Percentiles rank a stretch among this genome's conserved stretches.
These are phyloP conservation scores for Seriola dumerili DNA, from an alignment of 2,113 vertebrate species.

Conservation along the genomic window DNA sequence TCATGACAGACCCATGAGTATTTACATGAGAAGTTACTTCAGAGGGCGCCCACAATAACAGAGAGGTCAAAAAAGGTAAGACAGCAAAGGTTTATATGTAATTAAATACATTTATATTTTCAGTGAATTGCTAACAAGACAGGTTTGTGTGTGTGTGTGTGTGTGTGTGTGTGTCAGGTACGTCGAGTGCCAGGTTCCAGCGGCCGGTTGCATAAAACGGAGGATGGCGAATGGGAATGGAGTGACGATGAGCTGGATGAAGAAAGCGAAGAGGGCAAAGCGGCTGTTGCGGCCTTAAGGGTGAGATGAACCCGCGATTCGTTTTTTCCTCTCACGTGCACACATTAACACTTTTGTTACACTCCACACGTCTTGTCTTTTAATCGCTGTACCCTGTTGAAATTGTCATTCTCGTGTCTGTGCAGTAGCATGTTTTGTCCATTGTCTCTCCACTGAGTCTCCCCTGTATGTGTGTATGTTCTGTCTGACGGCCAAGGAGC, in stretches of 20 bases:
- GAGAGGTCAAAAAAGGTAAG: constrained; percentile 95
- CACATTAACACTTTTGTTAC: constrained; percentile 26
- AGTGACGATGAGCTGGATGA: constrained; percentile 97
- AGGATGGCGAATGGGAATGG: constrained; percentile 98
- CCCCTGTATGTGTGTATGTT: constrained; percentile 71
- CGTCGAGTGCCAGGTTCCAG: constrained; percentile 96
- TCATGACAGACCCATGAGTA: constrained; percentile 92
- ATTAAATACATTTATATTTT: too few species aligned
- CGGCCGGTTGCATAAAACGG: constrained; percentile 96
- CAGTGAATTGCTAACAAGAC: background rate
- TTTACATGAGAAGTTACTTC: constrained; percentile 94
- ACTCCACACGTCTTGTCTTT: constrained; percentile 36
- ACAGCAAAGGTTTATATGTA: background rate
- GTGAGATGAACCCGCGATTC: constrained; percentile 56
- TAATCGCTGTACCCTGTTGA: constrained; percentile 37
- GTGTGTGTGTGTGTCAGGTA: constrained; percentile 83
- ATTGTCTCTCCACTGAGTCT: constrained; percentile 72
- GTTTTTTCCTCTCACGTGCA: background rate
- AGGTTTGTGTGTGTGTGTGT: background rate
- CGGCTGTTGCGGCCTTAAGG: constrained; percentile 84
- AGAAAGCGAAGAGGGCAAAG: constrained; percentile 95
- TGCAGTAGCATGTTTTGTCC: constrained; percentile 65
- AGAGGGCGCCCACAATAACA: constrained; percentile 94
- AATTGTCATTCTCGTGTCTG: constrained; percentile 61
- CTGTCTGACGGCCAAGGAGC: constrained; percentile 84